These are phyloP conservation scores for Leuctra nigra DNA, from an alignment of 2,888 invertebrate species.

Conservation along the genomic window DNA sequence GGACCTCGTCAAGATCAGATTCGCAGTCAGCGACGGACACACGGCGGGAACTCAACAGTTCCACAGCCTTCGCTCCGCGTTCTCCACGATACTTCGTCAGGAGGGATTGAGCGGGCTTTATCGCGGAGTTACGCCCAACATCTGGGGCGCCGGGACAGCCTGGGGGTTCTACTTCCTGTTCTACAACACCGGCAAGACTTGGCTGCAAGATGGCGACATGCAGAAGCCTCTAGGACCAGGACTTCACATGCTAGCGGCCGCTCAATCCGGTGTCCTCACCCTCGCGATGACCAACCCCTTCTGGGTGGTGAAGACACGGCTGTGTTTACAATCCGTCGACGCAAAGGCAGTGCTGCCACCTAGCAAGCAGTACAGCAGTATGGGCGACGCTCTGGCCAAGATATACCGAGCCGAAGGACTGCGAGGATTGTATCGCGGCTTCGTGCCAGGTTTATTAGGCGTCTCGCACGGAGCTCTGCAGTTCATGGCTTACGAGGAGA, in stretches of 20 bases:
- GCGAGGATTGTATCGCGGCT: constrained; percentile 82
- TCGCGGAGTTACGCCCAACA: constrained; percentile 93
- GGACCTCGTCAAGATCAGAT: constrained; percentile 96
- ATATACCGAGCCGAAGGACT: constrained; percentile 89
- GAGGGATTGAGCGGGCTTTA: constrained; percentile 89
- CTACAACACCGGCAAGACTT: constrained; percentile 90
- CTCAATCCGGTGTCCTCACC: constrained; percentile 85
- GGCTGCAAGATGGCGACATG: constrained; percentile 83
- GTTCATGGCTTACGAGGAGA: constrained; percentile 54
- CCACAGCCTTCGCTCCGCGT: constrained; percentile 71
- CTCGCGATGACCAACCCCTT: constrained; percentile 93
- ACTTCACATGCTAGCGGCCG: constrained; percentile 85
- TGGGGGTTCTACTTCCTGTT: constrained; percentile 99
- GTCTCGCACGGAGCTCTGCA: constrained; percentile 56
- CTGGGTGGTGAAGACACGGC: constrained; percentile 97
- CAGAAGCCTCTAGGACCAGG: constrained; percentile 75
- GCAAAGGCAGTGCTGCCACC: constrained; percentile 40
- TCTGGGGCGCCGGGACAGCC: constrained; percentile 93
- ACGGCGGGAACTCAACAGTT: constrained; percentile 80
- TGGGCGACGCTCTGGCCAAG: constrained; percentile 84
- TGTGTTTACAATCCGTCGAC: constrained; percentile 88
- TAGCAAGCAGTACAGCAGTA: constrained; percentile 74
- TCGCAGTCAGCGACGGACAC: constrained; percentile 94
- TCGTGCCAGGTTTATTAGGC: constrained; percentile 53
- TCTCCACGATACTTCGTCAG: constrained; percentile 75